Conservation (phyloP, 2,888 invertebrate genomes). For the Cantharis flavilabris region DNA sequence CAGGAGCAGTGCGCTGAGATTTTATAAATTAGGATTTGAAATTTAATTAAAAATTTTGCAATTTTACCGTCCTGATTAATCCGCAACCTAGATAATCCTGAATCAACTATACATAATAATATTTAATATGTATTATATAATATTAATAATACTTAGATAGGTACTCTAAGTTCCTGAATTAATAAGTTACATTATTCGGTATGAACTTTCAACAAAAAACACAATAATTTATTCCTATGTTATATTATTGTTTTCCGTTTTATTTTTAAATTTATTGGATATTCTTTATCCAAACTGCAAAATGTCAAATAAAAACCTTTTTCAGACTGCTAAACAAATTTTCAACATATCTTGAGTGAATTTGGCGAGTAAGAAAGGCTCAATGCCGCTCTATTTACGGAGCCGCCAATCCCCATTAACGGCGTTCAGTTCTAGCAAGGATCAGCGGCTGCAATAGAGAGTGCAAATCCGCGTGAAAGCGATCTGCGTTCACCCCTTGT, state of each 20-base stretch:
- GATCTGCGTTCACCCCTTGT: constrained; percentile 45
- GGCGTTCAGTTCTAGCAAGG: constrained; percentile 48
- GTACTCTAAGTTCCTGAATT: background rate
- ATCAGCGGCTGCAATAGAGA: constrained; percentile 47
- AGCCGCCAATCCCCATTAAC: constrained; percentile 57
- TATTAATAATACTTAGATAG: no score
- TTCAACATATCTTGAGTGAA: constrained; percentile 31
- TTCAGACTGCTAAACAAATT: constrained; percentile 29
- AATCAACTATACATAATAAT: no score
- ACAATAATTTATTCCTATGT: no score
- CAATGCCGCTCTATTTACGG: constrained; percentile 57
- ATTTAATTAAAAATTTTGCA: background rate
- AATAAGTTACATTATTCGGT: background rate
- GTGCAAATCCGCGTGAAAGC: constrained; percentile 54
- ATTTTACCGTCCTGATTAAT: background rate
- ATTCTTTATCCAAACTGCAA: constrained; percentile 14
- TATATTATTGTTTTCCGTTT: no score
- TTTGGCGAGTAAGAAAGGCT: constrained; percentile 48
- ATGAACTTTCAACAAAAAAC: no score
- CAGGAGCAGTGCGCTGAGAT: no score
- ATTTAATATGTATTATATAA: no score
- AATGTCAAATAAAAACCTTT: constrained; percentile 26
- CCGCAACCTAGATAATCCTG: no score
- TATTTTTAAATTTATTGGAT: background rate
- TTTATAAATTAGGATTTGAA: no score